Percentiles rank a stretch among this genome's conserved stretches.
Conservation (phyloP, 1,140 invertebrate genomes). For the Caerostris darwini region DNA sequence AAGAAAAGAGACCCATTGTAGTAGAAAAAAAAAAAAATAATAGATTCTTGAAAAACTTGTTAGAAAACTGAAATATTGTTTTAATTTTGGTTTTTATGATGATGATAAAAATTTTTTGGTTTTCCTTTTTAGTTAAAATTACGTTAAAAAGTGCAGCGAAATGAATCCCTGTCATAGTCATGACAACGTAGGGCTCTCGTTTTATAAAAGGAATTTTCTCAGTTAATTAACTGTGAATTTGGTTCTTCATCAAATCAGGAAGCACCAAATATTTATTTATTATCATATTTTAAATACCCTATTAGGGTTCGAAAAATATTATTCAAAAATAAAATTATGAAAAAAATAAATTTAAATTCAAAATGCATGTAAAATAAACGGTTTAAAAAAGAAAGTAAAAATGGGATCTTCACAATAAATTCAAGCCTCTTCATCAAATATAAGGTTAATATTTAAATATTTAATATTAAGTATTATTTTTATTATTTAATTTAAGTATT, state of each 20-base stretch:
- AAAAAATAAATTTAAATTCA: background rate
- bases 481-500: no score
- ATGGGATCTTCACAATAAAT: background rate
- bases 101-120: slow-evolving; percentile 37
- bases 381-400: no score
- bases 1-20: slow-evolving; percentile 21
- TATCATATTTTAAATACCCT: background rate
- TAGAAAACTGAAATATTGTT: slow-evolving; percentile 71
- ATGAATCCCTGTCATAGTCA: slow-evolving; percentile 24
- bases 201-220: slow-evolving; percentile 16
- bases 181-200: background rate
- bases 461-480: no score
- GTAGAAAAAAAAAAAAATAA: background rate
- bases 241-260: background rate
- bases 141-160: slow-evolving; percentile 41
- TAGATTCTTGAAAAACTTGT: slow-evolving; percentile 47
- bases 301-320: background rate
- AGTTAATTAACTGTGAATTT: slow-evolving; percentile 46
- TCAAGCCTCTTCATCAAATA: no score
- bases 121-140: slow-evolving; percentile 40
- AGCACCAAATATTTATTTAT: background rate
- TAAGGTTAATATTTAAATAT: no score
- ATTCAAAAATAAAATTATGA: background rate
- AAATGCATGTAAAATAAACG: background rate
- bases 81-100: slow-evolving; percentile 70